Percentiles rank a stretch among this genome's conserved stretches.
phyloP scores from a whole-genome alignment of 2,797 vertebrate genomes.

The Falco berigora region DNA sequence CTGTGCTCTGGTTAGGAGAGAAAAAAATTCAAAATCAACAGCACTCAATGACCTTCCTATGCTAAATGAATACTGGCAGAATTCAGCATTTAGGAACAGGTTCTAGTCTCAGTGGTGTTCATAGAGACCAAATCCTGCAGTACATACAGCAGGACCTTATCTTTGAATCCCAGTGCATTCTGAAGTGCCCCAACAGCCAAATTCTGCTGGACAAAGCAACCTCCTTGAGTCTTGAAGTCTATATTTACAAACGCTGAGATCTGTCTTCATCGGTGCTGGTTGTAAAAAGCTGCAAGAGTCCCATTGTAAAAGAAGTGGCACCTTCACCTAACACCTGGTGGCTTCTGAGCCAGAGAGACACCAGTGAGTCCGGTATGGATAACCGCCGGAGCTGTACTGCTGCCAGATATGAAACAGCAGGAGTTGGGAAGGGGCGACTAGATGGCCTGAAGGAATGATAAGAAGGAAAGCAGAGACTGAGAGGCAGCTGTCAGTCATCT shows the following conservation, averaged over 20 bases:
- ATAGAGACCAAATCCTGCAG: background rate
- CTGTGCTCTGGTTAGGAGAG: background rate
- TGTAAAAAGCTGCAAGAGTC: background rate
- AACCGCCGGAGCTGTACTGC: background rate
- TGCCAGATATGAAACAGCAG: background rate
- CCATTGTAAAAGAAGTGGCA: background rate
- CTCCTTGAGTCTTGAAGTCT: background rate
- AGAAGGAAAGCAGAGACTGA: background rate
- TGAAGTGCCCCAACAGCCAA: background rate
- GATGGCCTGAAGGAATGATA: background rate
- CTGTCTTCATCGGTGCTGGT: background rate
- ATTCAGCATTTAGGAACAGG: background rate
- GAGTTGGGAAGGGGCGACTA: background rate
- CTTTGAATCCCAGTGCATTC: background rate
- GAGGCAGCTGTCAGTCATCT: background rate
- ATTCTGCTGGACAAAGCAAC: background rate
- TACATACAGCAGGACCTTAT: background rate
- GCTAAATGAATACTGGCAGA: background rate
- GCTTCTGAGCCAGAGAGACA: background rate
- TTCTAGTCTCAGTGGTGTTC: background rate
- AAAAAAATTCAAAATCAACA: background rate
- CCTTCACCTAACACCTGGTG: background rate
- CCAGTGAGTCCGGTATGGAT: background rate
- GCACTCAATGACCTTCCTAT: background rate
- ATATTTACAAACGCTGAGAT: background rate